Percentiles rank a stretch among this genome's conserved stretches.
Conservation (phyloP, 2,888 invertebrate genomes). For the Norana najaformis region DNA sequence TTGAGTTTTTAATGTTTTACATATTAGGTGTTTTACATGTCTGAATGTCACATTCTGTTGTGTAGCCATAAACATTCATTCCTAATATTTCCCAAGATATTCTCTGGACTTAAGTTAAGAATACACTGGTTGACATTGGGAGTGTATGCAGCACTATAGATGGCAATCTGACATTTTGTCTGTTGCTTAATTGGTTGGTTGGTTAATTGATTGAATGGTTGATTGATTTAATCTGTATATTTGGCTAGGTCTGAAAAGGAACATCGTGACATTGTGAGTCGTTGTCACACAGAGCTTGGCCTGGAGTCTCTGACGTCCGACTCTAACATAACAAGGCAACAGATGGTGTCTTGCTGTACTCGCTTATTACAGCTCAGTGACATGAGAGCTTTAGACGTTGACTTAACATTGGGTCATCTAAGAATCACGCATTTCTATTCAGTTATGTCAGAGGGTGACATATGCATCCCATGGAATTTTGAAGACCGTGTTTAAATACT, state of each 20-base stretch:
- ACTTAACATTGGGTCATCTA: slow-evolving; percentile 60
- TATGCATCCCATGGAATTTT: slow-evolving; percentile 90
- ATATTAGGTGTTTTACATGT: too few species aligned
- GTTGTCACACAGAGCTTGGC: slow-evolving; percentile 21
- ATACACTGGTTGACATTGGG: too few species aligned
- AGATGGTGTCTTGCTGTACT: slow-evolving; percentile 38
- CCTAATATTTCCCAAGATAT: too few species aligned
- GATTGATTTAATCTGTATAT: background rate
- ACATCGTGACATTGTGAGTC: background rate
- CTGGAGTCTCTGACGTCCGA: slow-evolving; percentile 33
- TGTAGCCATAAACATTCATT: too few species aligned
- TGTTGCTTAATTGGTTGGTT: too few species aligned
- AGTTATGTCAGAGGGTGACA: slow-evolving; percentile 83
- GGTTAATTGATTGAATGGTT: background rate
- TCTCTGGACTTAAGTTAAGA: too few species aligned
- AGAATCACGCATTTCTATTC: slow-evolving; percentile 89
- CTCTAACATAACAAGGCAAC: slow-evolving; percentile 38
- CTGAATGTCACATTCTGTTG: too few species aligned
- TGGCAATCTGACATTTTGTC: too few species aligned
- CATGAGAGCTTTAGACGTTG: slow-evolving; percentile 5
- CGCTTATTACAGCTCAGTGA: slow-evolving; percentile 31
- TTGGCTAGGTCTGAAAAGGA: background rate
- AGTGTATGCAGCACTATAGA: too few species aligned
- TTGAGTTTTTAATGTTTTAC: too few species aligned
- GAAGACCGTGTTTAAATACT: background rate